Base-by-base conservation (phyloP, 2,797 vertebrate genomes). In the Smutsia temminckii region DNA sequence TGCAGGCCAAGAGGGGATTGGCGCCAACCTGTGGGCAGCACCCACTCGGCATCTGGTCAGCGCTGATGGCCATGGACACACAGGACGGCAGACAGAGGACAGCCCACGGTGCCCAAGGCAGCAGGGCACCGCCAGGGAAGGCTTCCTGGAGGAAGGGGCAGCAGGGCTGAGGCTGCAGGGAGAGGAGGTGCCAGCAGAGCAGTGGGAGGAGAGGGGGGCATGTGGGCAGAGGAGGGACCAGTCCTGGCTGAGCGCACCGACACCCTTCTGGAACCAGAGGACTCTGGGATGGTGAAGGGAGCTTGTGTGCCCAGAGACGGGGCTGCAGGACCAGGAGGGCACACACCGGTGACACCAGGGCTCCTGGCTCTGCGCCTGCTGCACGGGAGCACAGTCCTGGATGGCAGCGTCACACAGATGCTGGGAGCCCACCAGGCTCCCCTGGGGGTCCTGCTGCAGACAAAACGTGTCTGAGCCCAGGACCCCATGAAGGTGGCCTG, bases 311-410 rank as follows among this genome's bases (percentile, higher is more conserved):
- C n/a, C 64, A 27, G 13, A 66, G 21, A 63, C 0, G 27, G 57
- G 16, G 66, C 32, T 27, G 13, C 17, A 51, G 75, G 11, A 1
- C 34, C 0, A 3, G n/a, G 42, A 37, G 23, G 59, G 37, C 49
- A 78, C 16, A 53, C 0, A 9, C 29, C 29, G 34, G 0, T 0
- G 5, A 27, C 1, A 1, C 10, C 0, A 23, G 18, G 61, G 12
- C 34, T 20, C 53, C 59, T 3, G 40, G 7, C 61, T 3, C 61
- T 6, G 7, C 3, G 37, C n/a, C 23, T 69, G 29, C 66, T 59
- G 21, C 20, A 11, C 8, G 55, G 86, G 53, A 51, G 53, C 9
- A 9, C 4, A 3, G 25, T n/a, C 34, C 46, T 64, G 25, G 4
- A 7, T 10, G 32, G 20, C 12, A 16, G 21, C 4, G 17, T 14